Percentiles rank a stretch among this genome's conserved stretches.
Evolutionary conservation across 2,113 vertebrate genomes (phyloP).

Genomic region (Telmatochromis sp.): DNA sequence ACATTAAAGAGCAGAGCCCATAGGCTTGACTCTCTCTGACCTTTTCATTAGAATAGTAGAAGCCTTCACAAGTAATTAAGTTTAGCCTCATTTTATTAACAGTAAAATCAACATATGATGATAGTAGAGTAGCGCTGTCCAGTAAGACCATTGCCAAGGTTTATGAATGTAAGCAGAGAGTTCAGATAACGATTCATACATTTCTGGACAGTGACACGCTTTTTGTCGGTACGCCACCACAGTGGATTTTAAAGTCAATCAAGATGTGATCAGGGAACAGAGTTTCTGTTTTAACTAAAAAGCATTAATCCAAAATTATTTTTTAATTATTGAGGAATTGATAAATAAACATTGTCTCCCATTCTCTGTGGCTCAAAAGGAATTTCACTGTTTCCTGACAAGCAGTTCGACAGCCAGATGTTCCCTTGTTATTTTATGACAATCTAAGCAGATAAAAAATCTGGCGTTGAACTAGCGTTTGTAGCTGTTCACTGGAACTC

Average conservation of each 20-base stretch:
- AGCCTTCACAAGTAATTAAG: background rate
- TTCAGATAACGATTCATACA: background rate
- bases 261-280: background rate
- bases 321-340: background rate
- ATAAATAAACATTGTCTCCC: background rate
- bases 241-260: background rate
- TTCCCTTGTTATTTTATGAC: background rate
- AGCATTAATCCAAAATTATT: background rate
- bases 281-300: background rate
- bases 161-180: background rate
- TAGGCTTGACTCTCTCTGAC: background rate
- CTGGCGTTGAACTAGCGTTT: background rate
- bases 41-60: background rate
- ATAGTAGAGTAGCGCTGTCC: background rate
- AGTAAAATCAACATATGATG: background rate
- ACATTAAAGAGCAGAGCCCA: background rate
- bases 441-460: background rate
- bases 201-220: background rate
- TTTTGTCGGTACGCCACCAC: background rate
- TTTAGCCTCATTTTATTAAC: background rate
- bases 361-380: background rate
- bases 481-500: background rate
- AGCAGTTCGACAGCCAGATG: background rate
- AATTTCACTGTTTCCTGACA: background rate
- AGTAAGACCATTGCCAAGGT: background rate